A percentile compares a stretch with the other conserved stretches of the same genome.
phyloP scores from a whole-genome alignment of 2,888 invertebrate genomes.

The Ferrisia virgata region DNA sequence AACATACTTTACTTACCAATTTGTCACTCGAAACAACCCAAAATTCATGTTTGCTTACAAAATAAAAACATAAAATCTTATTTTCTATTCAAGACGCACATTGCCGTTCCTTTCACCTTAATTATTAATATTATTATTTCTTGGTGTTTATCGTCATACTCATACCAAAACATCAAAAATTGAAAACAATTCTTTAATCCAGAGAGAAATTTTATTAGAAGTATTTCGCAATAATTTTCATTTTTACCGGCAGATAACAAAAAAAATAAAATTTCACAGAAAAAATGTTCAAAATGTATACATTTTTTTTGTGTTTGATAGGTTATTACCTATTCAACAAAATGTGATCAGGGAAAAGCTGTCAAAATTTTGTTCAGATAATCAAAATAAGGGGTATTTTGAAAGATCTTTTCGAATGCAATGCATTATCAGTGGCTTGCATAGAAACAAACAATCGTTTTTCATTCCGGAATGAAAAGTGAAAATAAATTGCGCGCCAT shows the following conservation, averaged over 20 bases:
- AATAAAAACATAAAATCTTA: not conserved
- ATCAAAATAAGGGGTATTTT: not conserved
- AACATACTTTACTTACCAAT: conserved; percentile 22
- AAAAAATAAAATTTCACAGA: not conserved
- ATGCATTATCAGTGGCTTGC: not conserved
- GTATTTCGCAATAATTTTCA: not conserved
- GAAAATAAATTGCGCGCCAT: not conserved
- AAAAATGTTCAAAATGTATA: not conserved
- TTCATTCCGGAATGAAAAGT: not conserved
- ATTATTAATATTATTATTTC: conserved; percentile 24
- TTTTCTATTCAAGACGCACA: not conserved
- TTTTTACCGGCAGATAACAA: not conserved
- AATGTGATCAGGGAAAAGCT: not conserved
- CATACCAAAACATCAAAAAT: conserved; percentile 25
- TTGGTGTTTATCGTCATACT: conserved; percentile 20
- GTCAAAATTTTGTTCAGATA: not conserved
- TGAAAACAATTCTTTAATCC: not conserved
- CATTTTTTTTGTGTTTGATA: not conserved
- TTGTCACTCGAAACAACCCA: not conserved
- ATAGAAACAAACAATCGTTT: too few relatives aligned
- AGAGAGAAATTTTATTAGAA: not conserved
- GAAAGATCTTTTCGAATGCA: not conserved
- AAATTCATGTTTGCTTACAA: not conserved
- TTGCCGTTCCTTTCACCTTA: conserved; percentile 21
- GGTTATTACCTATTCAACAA: not conserved